A percentile compares a stretch with the other conserved stretches of the same genome.
These are phyloP conservation scores for Lacanobia oleracea DNA, from an alignment of 2,888 invertebrate genomes.

Conservation along the genomic window DNA sequence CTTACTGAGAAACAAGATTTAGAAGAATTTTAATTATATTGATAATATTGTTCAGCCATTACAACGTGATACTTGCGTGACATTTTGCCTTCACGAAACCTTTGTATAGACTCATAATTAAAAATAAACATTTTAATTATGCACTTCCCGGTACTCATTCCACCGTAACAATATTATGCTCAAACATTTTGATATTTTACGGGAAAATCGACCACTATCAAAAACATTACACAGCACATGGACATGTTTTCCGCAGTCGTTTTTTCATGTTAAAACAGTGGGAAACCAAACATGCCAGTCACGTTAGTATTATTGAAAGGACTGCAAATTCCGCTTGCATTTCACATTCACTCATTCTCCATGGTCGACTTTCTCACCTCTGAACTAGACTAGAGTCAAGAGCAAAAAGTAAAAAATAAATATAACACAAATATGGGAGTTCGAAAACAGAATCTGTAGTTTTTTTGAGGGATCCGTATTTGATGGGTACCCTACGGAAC, in stretches of 20 bases:
- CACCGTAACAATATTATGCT: not conserved
- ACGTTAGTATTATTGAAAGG: slow-evolving; percentile 7
- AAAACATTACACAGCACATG: not conserved
- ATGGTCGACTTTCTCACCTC: too few species aligned
- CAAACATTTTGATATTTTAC: not conserved
- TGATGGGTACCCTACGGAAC: too few species aligned
- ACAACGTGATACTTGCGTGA: not conserved
- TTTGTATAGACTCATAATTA: not conserved
- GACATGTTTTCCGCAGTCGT: slow-evolving; percentile 4
- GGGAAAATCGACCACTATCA: not conserved
- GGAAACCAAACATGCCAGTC: not conserved
- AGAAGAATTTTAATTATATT: too few species aligned
- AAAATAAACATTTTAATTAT: not conserved
- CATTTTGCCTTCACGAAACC: not conserved
- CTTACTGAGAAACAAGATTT: too few species aligned
- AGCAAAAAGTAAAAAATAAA: too few species aligned
- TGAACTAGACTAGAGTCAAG: too few species aligned
- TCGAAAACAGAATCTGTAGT: too few species aligned
- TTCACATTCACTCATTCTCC: too few species aligned
- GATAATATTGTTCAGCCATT: not conserved
- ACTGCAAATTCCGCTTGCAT: not conserved
- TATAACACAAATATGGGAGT: too few species aligned
- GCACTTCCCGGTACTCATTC: not conserved
- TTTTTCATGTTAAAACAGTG: slow-evolving; percentile 11
- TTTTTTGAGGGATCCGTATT: too few species aligned